Base-by-base conservation (phyloP, 2,888 invertebrate species). In the Oeneis ivallda region DNA sequence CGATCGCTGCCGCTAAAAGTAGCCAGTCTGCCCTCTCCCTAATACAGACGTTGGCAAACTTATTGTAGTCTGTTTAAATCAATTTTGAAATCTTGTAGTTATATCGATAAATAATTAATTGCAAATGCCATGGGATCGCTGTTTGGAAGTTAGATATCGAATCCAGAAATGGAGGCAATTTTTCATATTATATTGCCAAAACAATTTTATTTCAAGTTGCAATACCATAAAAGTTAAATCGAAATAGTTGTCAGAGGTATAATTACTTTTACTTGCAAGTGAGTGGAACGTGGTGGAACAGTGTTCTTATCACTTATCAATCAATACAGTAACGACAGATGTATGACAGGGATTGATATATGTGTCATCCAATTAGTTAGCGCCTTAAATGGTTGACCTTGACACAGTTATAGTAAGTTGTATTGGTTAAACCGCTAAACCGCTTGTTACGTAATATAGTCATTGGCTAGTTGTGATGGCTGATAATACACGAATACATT, bases 341-440 rank as follows among this genome's bases (percentile, higher is more conserved):
- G 62, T 65, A n/a, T 60, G 60, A 63, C 60, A 60, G 43, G 60
- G 60, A 52, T 26, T 60, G 52, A 58, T 60, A 65, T 65, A 68
- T 60, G 62, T 60, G 59, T 60, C 68, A 65, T 68, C 68, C 68
- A 68, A 68, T 68, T 68, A 68, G 65, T 62, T 53, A 50, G 15
- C 49, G 41, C 61, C 61, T 61, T 61, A 61, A 61, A 61, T 52
- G 61, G 61, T 26, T 53, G 58, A 45, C 68, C 68, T 68, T 68
- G 68, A 63, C 63, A 63, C 9, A 63, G 50, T 60, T 7, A 47
- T 26, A 11, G 43, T 26, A 53, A 65, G 50, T 60, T 62, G 60
- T n/a, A n/a, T n/a, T n/a, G n/a, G n/a, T n/a, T n/a, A n/a, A n/a
- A n/a, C n/a, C n/a, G n/a, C n/a, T n/a, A n/a, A n/a, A n/a, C 26